A percentile compares a stretch with the other conserved stretches of the same genome.
Evolutionary conservation across 2,113 vertebrate genomes (phyloP).

Genomic region (Perognathus longimembris): DNA sequence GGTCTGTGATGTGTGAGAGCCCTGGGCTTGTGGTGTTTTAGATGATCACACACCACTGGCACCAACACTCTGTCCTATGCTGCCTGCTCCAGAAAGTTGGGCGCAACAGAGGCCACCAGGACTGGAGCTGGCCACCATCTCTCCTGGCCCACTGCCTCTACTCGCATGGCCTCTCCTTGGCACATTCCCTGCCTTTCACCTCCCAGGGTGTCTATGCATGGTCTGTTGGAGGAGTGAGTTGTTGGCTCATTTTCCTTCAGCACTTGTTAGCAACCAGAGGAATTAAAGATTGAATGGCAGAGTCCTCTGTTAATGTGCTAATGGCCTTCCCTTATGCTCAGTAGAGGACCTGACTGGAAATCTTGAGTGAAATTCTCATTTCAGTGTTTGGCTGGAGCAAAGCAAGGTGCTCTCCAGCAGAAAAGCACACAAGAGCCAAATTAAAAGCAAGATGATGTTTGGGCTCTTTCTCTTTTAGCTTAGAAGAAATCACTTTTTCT

Average conservation of each 20-base stretch:
- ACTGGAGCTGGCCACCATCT: background rate
- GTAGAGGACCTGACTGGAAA: slow-evolving; percentile 57
- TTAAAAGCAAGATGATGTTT: slow-evolving; percentile 19
- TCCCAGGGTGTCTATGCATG: background rate
- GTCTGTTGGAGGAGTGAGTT: background rate
- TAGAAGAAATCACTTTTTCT: slow-evolving; percentile 45
- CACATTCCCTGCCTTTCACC: background rate
- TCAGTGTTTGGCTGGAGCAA: slow-evolving; percentile 64
- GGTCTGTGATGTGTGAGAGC: background rate
- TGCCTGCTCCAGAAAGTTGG: slow-evolving; percentile 25
- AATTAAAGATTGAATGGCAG: slow-evolving; percentile 50
- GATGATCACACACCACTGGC: background rate
- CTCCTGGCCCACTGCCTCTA: background rate
- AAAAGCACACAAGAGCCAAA: slow-evolving; percentile 37
- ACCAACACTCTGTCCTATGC: background rate
- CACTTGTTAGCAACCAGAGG: slow-evolving; percentile 62
- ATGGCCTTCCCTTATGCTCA: slow-evolving; percentile 62
- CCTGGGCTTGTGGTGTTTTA: background rate
- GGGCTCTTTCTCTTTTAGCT: slow-evolving; percentile 34
- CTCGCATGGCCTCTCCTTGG: background rate
- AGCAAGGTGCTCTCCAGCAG: background rate
- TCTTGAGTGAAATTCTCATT: slow-evolving; percentile 59
- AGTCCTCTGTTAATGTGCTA: slow-evolving; percentile 44
- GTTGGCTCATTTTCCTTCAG: slow-evolving; percentile 41
- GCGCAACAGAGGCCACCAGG: slow-evolving; percentile 48